Conservation (phyloP, 2,113 vertebrate species). For the Atherinomorus stipes region DNA sequence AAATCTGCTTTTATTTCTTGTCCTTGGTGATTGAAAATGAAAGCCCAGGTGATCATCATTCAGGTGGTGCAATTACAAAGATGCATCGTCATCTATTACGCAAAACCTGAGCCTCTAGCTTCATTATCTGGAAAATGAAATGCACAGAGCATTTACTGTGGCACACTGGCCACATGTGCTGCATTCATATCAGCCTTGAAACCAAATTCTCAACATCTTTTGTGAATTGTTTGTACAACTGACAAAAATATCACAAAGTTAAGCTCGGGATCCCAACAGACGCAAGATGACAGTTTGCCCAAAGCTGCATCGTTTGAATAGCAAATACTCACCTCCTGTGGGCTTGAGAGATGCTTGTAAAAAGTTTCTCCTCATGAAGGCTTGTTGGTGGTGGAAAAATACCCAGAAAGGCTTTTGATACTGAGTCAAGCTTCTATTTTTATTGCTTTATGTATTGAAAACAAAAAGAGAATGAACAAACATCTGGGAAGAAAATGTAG, state of each 20-base stretch:
- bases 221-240: background rate
- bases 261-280: background rate
- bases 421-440: background rate
- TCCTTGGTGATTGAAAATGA: background rate
- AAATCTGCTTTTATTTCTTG: background rate
- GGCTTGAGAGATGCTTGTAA: background rate
- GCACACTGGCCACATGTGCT: background rate
- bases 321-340: conserved; percentile 11
- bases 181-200: background rate
- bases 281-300: background rate
- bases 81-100: conserved; percentile 14
- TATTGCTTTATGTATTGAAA: background rate
- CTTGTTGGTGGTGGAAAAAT: background rate
- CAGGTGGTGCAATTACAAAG: conserved; percentile 34
- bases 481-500: background rate
- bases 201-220: background rate
- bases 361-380: background rate
- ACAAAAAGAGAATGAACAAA: too few species aligned
- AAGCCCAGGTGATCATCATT: conserved; percentile 14
- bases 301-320: conserved; percentile 2
- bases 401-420: background rate
- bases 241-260: conserved; percentile 17
- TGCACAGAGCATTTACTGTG: background rate
- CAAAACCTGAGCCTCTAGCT: background rate
- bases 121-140: conserved; percentile 16